These are phyloP conservation scores for Panagrolaimus sp. DNA, from an alignment of 1,140 invertebrate species.

Conservation along the genomic window DNA sequence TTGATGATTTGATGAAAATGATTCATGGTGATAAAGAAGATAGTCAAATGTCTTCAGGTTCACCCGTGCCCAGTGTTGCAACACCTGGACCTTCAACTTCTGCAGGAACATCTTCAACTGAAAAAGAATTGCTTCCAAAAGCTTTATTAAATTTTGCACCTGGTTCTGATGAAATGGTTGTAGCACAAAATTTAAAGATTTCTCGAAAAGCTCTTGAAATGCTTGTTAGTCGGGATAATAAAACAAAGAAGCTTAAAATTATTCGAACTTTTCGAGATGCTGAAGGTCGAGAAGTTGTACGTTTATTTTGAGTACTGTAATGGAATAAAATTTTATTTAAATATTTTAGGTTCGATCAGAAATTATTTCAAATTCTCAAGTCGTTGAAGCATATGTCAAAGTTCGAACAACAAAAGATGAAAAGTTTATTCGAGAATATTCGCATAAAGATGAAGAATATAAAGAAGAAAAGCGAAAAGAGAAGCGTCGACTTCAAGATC, in stretches of 20 bases:
- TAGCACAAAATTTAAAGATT: slow-evolving; percentile 3
- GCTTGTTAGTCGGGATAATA: not conserved
- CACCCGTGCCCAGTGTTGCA: too few relatives aligned
- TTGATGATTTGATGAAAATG: slow-evolving; percentile 87
- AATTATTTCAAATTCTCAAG: slow-evolving; percentile 80
- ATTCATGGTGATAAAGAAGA: slow-evolving; percentile 67
- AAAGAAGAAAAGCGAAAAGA: slow-evolving; percentile 83
- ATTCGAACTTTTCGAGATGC: slow-evolving; percentile 78
- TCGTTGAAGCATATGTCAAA: slow-evolving; percentile 92
- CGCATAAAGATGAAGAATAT: slow-evolving; percentile 57
- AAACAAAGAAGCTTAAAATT: slow-evolving; percentile 77
- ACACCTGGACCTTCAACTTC: not conserved
- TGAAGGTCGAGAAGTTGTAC: slow-evolving; percentile 72
- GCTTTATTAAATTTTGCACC: not conserved
- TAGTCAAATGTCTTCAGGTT: not conserved
- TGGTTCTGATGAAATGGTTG: not conserved
- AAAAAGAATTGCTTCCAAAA: not conserved
- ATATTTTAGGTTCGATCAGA: slow-evolving; percentile 68
- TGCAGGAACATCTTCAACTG: not conserved
- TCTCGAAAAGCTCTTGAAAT: not conserved
- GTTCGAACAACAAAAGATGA: slow-evolving; percentile 92
- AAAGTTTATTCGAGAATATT: slow-evolving; percentile 70
- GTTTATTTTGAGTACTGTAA: too few relatives aligned
- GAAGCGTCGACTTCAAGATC: slow-evolving; percentile 89
- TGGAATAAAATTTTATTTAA: too few relatives aligned